Percentiles rank a stretch among this genome's conserved stretches.
Evolutionary conservation across 2,797 vertebrate species (phyloP).

Genomic region (Sylvia borin): DNA sequence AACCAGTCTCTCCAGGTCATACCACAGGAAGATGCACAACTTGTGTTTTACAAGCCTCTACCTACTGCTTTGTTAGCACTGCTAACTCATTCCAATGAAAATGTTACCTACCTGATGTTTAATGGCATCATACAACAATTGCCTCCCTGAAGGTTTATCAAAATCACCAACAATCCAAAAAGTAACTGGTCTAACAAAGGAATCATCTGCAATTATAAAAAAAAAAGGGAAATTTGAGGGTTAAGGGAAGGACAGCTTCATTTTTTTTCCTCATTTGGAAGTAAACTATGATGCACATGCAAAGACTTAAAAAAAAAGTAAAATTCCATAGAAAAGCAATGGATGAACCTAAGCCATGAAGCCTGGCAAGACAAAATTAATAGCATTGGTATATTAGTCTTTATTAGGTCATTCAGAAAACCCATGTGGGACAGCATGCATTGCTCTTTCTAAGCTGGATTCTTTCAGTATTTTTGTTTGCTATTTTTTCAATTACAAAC

Average conservation of each 20-base stretch:
- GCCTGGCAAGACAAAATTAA: not conserved
- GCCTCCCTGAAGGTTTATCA: constrained; percentile 89
- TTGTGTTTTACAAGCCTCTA: not conserved
- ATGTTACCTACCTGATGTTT: constrained; percentile 88
- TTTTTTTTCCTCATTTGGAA: not conserved
- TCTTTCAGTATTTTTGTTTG: not conserved
- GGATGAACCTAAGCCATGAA: not conserved
- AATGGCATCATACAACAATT: constrained; percentile 94
- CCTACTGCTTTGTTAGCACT: not conserved
- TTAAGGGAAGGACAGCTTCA: not conserved
- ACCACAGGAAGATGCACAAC: not conserved
- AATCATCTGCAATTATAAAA: constrained; percentile 83
- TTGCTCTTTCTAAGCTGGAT: not conserved
- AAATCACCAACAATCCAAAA: constrained; percentile 99
- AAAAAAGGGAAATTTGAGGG: not conserved
- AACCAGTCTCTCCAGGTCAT: not conserved
- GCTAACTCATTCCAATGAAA: not conserved
- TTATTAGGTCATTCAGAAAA: not conserved
- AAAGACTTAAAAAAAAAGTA: not conserved
- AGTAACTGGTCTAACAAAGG: constrained; percentile 93
- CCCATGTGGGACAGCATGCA: constrained; percentile 58
- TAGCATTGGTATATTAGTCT: not conserved
- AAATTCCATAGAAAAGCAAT: not conserved
- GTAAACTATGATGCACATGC: constrained; percentile 42
- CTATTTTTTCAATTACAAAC: not conserved